These are phyloP conservation scores for Etia nguti DNA, from an alignment of 2,113 vertebrate species.

Conservation along the genomic window DNA sequence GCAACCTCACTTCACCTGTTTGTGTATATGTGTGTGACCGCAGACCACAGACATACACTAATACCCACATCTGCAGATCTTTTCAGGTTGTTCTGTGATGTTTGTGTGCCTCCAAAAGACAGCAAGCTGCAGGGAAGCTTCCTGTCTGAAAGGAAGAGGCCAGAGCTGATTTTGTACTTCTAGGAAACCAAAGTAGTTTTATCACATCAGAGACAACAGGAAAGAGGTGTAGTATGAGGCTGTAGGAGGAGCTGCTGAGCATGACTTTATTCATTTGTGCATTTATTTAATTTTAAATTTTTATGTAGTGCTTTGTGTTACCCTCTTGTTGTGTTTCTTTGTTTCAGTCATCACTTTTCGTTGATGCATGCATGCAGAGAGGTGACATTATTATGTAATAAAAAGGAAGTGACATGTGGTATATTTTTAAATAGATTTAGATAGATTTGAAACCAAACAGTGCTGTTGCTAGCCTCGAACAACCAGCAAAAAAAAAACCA, in stretches of 20 bases:
- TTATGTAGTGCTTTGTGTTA: neutral
- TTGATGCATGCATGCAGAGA: neutral
- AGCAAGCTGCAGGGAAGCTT: neutral
- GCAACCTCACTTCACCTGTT: slow-evolving; percentile 21
- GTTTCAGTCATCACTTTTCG: neutral
- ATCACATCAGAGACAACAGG: neutral
- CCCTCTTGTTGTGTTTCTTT: neutral
- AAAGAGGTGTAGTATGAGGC: neutral
- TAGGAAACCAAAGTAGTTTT: neutral
- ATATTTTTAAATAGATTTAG: neutral
- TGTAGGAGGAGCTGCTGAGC: neutral
- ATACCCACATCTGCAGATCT: neutral
- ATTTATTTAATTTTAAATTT: neutral
- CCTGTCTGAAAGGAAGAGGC: slow-evolving; percentile 1
- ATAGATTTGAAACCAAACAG: neutral
- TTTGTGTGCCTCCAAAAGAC: neutral
- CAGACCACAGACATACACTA: neutral
- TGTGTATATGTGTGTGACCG: neutral
- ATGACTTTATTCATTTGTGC: neutral
- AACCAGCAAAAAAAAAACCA: neutral
- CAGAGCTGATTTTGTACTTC: neutral
- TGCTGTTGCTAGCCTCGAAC: neutral
- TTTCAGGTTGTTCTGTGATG: neutral
- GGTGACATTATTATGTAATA: neutral
- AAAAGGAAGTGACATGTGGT: neutral